Conservation (phyloP, 2,888 invertebrate genomes). For the Acanthopleura granulata region DNA sequence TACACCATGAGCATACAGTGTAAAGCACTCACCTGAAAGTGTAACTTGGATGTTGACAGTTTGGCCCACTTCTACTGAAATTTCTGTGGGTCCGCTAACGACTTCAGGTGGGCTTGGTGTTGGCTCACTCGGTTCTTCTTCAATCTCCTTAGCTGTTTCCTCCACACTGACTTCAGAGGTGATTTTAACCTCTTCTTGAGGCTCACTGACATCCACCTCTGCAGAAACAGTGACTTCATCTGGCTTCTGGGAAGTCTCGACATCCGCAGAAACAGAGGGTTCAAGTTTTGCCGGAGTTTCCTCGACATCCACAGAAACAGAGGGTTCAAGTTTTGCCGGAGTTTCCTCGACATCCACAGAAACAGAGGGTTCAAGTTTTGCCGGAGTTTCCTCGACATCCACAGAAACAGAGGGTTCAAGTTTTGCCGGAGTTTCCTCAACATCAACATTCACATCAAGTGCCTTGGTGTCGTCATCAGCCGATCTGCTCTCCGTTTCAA, state of each 20-base stretch:
- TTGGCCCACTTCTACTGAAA: conserved; percentile 6
- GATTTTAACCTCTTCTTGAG: background rate
- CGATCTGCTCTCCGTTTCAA: background rate
- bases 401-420: background rate
- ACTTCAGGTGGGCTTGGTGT: background rate
- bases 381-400: background rate
- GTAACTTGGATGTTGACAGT: conserved; percentile 15
- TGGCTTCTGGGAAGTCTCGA: background rate
- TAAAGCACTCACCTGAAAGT: background rate
- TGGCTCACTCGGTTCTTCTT: background rate
- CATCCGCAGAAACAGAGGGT: background rate
- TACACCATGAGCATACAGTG: no score
- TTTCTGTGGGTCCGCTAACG: background rate
- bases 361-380: background rate
- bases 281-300: no score
- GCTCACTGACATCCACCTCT: background rate
- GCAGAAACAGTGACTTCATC: background rate
- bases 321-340: background rate
- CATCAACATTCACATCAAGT: background rate
- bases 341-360: no score
- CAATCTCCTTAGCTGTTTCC: background rate
- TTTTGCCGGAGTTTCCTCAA: background rate
- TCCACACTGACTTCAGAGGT: background rate
- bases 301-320: background rate
- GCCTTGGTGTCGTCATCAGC: background rate